Base-by-base conservation (phyloP, 1,140 invertebrate species). In the Halictus rubicundus region DNA sequence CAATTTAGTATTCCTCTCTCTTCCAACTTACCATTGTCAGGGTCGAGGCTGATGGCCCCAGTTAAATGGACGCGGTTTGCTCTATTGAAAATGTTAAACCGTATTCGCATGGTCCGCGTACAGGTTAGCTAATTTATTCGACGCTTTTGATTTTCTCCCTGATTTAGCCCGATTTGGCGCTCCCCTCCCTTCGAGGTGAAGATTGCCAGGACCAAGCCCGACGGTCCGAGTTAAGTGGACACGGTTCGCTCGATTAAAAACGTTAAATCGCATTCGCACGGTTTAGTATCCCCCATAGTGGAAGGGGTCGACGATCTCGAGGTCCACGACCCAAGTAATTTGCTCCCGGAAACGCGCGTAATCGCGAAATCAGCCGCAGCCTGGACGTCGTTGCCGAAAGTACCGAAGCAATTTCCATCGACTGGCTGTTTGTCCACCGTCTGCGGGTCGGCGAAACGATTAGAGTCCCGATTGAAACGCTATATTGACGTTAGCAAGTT, bases 401-500 rank as follows among this genome's bases (percentile, higher is more conserved):
- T 69, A 37, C 39, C 14, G 12, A 61, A 57, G n/a, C 75, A 61
- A 70, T 77, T 77, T 77, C 66, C 75, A 77, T 70, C 37, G 7
- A 27, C n/a, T 32, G 7, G 19, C 16, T 52, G 37, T 64, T 74
- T 32, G 60, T 59, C 37, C 71, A 64, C 19, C 73, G 64, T 42
- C 32, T n/a, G 46, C 5, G 46, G 52, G 14, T 46, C 10, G 25
- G 27, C 46, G 4, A 2, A 49, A 0, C 57, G 59, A 71, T 63
- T 70, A 60, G 39, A 37, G 39, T 10, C 14, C 7, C 54, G 57
- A 77, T 69, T 19, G 66, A 69, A 66, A 23, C 57, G n/a, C 74
- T 42, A 21, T 23, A 59, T 68, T 37, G 14, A 60, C 39, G 65
- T 69, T 69, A 68, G 54, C 2, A 66, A 57, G 71, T 73, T 64